Evolutionary conservation across 2,113 vertebrate species (phyloP).

Genomic region (Sminthopsis crassicaudata): DNA sequence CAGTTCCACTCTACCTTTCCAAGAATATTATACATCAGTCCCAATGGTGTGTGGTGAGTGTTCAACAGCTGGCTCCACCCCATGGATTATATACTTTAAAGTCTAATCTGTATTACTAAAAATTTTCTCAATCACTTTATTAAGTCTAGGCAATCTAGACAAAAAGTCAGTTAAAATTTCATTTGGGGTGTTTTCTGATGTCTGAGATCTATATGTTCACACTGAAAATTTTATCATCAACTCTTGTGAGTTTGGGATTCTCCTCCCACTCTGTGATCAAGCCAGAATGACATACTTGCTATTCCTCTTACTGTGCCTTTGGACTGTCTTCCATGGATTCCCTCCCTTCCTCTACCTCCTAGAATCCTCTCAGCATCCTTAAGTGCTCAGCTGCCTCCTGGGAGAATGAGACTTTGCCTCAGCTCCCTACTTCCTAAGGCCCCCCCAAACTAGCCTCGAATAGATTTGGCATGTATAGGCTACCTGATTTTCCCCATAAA

Average conservation of each 20-base stretch:
- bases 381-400: not conserved
- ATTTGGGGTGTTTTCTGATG: not conserved
- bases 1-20: not conserved
- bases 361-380: not conserved
- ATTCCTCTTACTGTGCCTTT: not conserved
- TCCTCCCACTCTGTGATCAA: not conserved
- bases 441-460: not conserved
- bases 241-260: not conserved
- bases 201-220: not conserved
- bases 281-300: not conserved
- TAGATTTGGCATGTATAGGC: not conserved
- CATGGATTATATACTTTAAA: not conserved
- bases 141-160: not conserved
- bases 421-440: not conserved
- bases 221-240: not conserved
- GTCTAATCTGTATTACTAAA: not conserved
- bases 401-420: not conserved
- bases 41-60: not conserved
- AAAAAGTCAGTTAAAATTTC: not conserved
- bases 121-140: not conserved
- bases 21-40: not conserved
- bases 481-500: not conserved
- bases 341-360: not conserved
- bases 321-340: not conserved
- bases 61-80: not conserved